Base-by-base conservation (phyloP, 2,797 vertebrate genomes). In the Thamnophis elegans region DNA sequence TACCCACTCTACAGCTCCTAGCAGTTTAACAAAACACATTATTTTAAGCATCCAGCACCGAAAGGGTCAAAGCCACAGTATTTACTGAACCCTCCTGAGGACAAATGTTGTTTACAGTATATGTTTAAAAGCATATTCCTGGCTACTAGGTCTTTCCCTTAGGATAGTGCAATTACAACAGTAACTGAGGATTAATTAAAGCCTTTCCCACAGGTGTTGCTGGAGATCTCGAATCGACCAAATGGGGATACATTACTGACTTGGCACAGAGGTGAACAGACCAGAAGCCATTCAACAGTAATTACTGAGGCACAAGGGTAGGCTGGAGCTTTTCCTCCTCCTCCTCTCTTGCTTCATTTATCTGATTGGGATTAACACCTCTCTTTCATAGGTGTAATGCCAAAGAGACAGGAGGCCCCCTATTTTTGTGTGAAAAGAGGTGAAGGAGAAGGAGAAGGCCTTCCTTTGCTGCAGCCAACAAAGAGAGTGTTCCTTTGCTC, bases 101-200 rank as follows among this genome's bases (percentile, higher is more conserved):
- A 93, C 89, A 91, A 59, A 96, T 97, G 98, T 98, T 99, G 98
- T 99, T 99, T 99, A 99, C 98, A 98, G 98, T 98, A 96, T 97
- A 97, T 96, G 95, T 98, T 98, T 98, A 98, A 98, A 99, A 98
- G 98, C 98, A 98, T 98, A 98, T 98, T 98, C 98, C 97, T 98
- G 97, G 97, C 96, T 97, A 97, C 97, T 95, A 95, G 94, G 95
- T 91, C 93, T 95, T 93, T 98, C 98, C 98, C 98, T 82, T 54
- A 98, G 98, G 98, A 98, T 97, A 97, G 93, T 94, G 97, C 98
- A 98, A 98, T 98, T 98, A 99, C 98, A 98, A 98, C 98, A 98
- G 98, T 99, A 98, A 98, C 98, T 97, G 98, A 98, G 98, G 98
- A 99, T 99, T 99, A 99, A 99, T 99, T 99, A 99, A 98, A 98